phyloP scores from a whole-genome alignment of 1,140 invertebrate species.

The Mesaphorura yosii region DNA sequence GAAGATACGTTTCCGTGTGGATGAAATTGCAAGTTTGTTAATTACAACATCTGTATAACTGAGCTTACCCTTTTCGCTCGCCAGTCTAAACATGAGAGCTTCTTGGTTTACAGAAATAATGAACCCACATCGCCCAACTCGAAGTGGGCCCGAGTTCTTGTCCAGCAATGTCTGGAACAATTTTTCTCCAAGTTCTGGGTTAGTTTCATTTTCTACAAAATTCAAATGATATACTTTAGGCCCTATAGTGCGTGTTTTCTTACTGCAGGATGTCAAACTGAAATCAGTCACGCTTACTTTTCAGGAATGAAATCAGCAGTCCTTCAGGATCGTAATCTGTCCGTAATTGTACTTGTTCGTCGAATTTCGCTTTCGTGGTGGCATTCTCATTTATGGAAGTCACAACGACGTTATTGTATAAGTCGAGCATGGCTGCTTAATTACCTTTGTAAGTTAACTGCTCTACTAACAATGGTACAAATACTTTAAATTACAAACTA shows the following conservation, averaged over 20 bases:
- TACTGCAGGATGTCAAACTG: constrained; percentile 20
- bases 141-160: constrained; percentile 15
- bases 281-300: constrained; percentile 38
- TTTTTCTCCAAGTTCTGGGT: not conserved
- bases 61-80: constrained; percentile 8
- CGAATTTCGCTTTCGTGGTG: too few species aligned
- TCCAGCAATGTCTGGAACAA: constrained; percentile 21
- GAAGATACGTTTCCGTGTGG: constrained; percentile 22
- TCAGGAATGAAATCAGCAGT: constrained; percentile 53
- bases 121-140: constrained; percentile 19
- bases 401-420: too few species aligned
- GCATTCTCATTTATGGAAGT: too few species aligned
- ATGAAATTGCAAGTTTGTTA: not conserved
- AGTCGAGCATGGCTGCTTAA: too few species aligned
- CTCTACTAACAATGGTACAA: too few species aligned
- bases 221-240: not conserved
- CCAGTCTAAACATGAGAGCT: constrained; percentile 15
- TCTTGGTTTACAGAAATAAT: constrained; percentile 16
- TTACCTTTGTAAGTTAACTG: too few species aligned
- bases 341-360: too few species aligned
- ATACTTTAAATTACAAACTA: too few species aligned
- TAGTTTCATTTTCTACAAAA: constrained; percentile 13
- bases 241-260: not conserved
- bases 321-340: constrained; percentile 65
- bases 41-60: not conserved